Conservation (phyloP, 2,888 invertebrate species). For the Drosophila testacea region DNA sequence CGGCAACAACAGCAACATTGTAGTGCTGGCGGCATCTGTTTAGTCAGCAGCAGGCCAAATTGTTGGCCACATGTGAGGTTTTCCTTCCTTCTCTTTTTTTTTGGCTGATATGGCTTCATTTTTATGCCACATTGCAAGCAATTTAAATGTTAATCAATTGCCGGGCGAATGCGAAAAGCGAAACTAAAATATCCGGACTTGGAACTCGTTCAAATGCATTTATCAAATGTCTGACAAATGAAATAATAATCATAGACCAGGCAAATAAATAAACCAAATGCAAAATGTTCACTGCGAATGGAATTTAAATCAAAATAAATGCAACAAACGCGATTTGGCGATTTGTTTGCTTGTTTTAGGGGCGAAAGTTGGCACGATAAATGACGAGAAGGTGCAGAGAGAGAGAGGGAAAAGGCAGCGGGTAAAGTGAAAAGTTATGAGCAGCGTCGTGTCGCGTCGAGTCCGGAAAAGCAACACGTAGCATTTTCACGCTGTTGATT, state of each 20-base stretch:
- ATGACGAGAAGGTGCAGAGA: too few relatives aligned
- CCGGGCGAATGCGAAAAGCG: conserved; percentile 26
- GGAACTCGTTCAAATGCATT: conserved; percentile 5
- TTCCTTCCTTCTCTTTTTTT: background rate
- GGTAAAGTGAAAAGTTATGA: conserved; percentile 46
- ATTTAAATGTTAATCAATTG: conserved; percentile 79
- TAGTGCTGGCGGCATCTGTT: conserved; percentile 41
- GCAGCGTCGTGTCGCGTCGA: conserved; percentile 31
- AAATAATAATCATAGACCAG: conserved; percentile 40
- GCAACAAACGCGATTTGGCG: conserved; percentile 24
- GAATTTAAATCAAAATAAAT: conserved; percentile 68
- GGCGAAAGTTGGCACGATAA: conserved; percentile 11
- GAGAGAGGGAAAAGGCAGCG: too few relatives aligned
- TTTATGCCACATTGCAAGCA: conserved; percentile 70
- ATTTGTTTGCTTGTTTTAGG: conserved; percentile 55
- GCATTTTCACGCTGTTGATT: conserved; percentile 35
- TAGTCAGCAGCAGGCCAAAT: conserved; percentile 26
- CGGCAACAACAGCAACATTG: conserved; percentile 22
- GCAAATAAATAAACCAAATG: conserved; percentile 53
- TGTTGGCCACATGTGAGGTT: conserved; percentile 42
- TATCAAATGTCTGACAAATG: conserved; percentile 30
- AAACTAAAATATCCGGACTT: conserved; percentile 24
- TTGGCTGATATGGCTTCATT: conserved; percentile 56
- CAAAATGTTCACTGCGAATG: conserved; percentile 29
- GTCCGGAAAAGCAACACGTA: conserved; percentile 65